Evolutionary conservation across 2,797 vertebrate species (phyloP).

Genomic region (Phalloptychus januarius): DNA sequence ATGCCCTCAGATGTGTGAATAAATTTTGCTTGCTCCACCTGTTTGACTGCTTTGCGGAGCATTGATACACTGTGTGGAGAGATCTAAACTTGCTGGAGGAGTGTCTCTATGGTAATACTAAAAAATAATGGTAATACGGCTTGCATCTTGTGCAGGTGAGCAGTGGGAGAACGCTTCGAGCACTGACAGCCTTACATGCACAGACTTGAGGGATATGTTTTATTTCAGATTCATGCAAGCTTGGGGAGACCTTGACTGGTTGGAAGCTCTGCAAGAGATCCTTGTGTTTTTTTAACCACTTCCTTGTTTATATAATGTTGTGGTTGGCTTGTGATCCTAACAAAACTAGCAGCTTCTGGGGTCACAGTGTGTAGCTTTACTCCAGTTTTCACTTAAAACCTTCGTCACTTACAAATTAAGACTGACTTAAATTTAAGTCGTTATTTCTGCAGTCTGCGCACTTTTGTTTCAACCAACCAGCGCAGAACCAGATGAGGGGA

Average conservation of each 20-base stretch:
- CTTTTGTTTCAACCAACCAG: conserved; percentile 7
- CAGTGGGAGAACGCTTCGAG: conserved; percentile 8
- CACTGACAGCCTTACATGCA: conserved; percentile 1
- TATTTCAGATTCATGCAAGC: neutral
- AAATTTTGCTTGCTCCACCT: conserved; percentile 34
- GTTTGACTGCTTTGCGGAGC: conserved; percentile 41
- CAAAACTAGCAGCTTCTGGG: conserved; percentile 19
- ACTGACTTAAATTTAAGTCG: neutral
- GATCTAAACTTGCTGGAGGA: conserved; percentile 4
- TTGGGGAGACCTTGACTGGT: neutral
- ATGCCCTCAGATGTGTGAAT: conserved; percentile 18
- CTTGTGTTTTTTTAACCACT: neutral
- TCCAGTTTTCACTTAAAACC: conserved; percentile 7
- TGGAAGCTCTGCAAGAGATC: neutral
- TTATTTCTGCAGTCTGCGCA: neutral
- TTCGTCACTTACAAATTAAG: neutral
- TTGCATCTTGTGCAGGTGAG: conserved; percentile 10
- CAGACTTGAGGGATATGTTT: conserved; percentile 1
- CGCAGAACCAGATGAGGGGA: conserved; percentile 24
- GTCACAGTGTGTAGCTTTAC: conserved; percentile 6
- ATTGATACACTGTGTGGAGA: neutral
- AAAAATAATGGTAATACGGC: conserved; percentile 4
- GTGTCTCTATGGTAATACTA: conserved; percentile 16
- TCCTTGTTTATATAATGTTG: conserved; percentile 2
- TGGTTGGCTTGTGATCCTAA: neutral